Conservation (phyloP, 2,113 vertebrate species). For the Colinus virginianus region DNA sequence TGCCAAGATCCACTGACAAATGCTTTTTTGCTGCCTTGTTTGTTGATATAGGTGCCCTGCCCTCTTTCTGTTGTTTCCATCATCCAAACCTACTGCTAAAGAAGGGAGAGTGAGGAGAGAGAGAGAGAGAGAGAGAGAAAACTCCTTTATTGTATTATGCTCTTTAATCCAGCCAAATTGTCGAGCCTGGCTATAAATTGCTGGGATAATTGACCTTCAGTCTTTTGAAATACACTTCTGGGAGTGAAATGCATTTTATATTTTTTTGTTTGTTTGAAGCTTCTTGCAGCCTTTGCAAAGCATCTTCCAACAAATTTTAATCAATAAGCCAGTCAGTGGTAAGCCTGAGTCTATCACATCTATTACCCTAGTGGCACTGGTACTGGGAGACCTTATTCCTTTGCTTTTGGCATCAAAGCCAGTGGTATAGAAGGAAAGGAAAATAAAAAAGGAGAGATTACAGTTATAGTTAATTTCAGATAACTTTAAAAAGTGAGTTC, state of each 20-base stretch:
- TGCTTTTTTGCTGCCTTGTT: not conserved
- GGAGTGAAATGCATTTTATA: constrained; percentile 3
- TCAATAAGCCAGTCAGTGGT: constrained; percentile 49
- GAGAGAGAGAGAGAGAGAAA: not conserved
- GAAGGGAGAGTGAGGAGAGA: not conserved
- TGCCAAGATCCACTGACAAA: not conserved
- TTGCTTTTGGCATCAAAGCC: not conserved
- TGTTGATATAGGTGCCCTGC: not conserved
- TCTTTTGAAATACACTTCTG: constrained; percentile 22
- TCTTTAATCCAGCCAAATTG: constrained; percentile 16
- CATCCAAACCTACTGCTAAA: not conserved
- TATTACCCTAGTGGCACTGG: constrained; percentile 26
- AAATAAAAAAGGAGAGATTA: constrained; percentile 6
- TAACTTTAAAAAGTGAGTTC: not conserved
- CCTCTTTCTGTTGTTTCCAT: not conserved
- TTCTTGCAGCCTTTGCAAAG: constrained; percentile 20
- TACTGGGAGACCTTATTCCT: constrained; percentile 19
- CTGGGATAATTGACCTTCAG: constrained; percentile 45
- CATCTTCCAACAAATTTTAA: constrained; percentile 46
- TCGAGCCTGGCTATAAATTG: constrained; percentile 37
- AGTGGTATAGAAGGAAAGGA: not conserved
- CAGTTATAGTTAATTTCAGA: not conserved
- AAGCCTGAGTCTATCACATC: constrained; percentile 45
- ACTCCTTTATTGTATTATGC: not conserved
- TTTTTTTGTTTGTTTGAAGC: not conserved